These are phyloP conservation scores for Pandemis corylana DNA, from an alignment of 2,888 invertebrate genomes.

Conservation along the genomic window DNA sequence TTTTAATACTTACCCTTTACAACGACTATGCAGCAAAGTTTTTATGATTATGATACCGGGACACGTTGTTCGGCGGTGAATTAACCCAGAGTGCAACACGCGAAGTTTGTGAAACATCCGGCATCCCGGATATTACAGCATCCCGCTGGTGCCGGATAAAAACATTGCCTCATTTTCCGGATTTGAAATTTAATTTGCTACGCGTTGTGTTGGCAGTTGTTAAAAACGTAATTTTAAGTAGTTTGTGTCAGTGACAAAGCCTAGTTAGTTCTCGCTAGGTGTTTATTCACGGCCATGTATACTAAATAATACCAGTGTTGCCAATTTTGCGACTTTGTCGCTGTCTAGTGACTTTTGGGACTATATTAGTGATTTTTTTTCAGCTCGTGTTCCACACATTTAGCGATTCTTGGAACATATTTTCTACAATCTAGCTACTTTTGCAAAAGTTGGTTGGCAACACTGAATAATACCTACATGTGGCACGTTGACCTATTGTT, in stretches of 20 bases:
- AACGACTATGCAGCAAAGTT: not conserved
- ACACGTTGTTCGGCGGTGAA: not conserved
- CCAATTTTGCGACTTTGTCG: no score
- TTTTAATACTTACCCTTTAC: not conserved
- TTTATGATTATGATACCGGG: not conserved
- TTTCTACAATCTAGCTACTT: no score
- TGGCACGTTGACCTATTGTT: no score
- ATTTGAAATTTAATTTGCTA: not conserved
- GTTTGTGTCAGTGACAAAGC: not conserved
- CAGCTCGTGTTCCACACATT: no score
- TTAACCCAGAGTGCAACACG: not conserved
- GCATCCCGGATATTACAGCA: constrained; percentile 5
- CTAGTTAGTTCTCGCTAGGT: not conserved
- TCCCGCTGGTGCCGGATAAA: constrained; percentile 4
- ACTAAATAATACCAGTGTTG: no score
- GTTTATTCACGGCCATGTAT: no score
- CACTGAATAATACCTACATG: no score
- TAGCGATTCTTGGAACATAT: no score
- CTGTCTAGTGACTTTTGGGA: no score
- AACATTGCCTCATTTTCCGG: constrained; percentile 1
- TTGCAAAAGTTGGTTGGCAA: no score
- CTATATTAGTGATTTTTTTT: no score
- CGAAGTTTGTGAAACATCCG: not conserved
- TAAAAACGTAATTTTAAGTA: not conserved
- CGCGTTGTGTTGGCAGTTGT: not conserved